phyloP scores from a whole-genome alignment of 1,140 invertebrate genomes.

The Trichogramma pretiosum region DNA sequence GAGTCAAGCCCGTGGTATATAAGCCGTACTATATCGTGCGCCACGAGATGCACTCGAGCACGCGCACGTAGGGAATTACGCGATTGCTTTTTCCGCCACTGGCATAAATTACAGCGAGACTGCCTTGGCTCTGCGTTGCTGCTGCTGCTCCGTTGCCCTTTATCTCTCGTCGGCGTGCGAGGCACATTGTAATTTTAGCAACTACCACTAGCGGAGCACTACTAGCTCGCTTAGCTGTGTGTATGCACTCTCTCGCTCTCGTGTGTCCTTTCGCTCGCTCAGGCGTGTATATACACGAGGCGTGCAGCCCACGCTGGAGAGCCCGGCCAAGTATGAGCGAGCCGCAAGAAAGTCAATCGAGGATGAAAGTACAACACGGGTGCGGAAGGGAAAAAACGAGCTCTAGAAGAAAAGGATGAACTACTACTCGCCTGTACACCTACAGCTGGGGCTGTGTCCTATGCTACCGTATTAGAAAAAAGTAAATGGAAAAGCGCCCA shows the following conservation, averaged over 20 bases:
- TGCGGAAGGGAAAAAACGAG: neutral
- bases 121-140: neutral
- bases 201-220: too few relatives aligned
- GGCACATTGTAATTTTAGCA: constrained; percentile 9
- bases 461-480: too few relatives aligned
- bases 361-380: constrained; percentile 21
- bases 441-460: too few relatives aligned
- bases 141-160: neutral
- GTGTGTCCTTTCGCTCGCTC: neutral
- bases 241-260: neutral
- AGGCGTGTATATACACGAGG: too few relatives aligned
- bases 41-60: neutral
- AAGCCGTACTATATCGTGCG: too few relatives aligned
- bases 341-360: constrained; percentile 22
- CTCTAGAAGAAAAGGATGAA: neutral
- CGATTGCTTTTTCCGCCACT: constrained; percentile 5
- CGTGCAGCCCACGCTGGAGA: too few relatives aligned
- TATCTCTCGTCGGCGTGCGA: neutral
- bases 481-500: constrained; percentile 12
- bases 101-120: constrained; percentile 3
- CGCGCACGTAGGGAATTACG: neutral
- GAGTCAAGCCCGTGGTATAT: too few relatives aligned
- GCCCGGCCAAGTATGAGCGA: neutral
- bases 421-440: too few relatives aligned
- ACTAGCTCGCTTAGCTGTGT: neutral